A percentile compares a stretch with the other conserved stretches of the same genome.
Evolutionary conservation across 2,888 invertebrate species (phyloP).

Genomic region (Melanostoma mellinum): DNA sequence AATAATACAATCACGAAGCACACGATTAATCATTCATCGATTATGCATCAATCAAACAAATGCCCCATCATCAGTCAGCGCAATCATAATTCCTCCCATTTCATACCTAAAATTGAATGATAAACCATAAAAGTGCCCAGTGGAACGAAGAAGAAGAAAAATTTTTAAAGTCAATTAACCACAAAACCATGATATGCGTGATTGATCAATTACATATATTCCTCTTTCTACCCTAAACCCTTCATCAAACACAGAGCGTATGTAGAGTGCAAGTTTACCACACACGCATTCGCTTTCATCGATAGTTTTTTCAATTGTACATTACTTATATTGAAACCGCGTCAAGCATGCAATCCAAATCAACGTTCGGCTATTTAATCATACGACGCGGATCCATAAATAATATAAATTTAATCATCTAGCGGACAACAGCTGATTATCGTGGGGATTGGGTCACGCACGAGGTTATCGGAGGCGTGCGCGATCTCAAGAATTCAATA

Average conservation of each 20-base stretch:
- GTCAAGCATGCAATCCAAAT: constrained; percentile 36
- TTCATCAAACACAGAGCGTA: constrained; percentile 9
- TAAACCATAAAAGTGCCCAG: constrained; percentile 36
- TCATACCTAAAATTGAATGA: constrained; percentile 59
- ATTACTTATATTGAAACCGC: constrained; percentile 57
- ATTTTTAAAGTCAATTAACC: constrained; percentile 66
- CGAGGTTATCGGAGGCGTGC: constrained; percentile 64
- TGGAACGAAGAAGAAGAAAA: constrained; percentile 10
- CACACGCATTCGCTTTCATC: constrained; percentile 38
- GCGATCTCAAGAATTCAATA: constrained; percentile 42
- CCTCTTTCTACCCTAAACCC: neutral
- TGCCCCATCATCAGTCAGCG: constrained; percentile 66
- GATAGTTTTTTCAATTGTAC: constrained; percentile 38
- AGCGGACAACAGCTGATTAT: constrained; percentile 63
- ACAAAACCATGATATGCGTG: constrained; percentile 63
- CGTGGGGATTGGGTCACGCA: constrained; percentile 60
- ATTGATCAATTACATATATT: constrained; percentile 63
- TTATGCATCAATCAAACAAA: constrained; percentile 69
- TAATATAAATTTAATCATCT: constrained; percentile 58
- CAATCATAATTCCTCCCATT: constrained; percentile 60
- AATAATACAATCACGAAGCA: constrained; percentile 54
- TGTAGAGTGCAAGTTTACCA: constrained; percentile 16
- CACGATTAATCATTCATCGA: constrained; percentile 67
- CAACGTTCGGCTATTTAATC: constrained; percentile 38
- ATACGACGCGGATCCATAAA: constrained; percentile 43